Evolutionary conservation across 1,140 invertebrate genomes (phyloP).

Genomic region (Drosophila quadrilineata): DNA sequence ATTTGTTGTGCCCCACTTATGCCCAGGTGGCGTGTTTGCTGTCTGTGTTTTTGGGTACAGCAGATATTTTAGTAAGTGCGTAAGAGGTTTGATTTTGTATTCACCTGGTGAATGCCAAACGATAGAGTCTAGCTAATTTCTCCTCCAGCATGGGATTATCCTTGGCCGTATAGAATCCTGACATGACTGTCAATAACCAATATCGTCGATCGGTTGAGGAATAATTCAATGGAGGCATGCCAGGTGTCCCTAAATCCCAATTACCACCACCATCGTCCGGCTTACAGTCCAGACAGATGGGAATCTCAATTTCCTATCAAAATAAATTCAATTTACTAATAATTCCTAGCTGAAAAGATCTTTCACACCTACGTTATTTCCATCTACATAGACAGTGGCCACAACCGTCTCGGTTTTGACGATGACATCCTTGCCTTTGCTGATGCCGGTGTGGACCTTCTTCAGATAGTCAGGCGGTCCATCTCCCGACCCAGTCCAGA

Average conservation of each 20-base stretch:
- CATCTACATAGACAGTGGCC: slow-evolving; percentile 84
- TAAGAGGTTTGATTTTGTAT: no score
- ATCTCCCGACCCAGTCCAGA: slow-evolving; percentile 92
- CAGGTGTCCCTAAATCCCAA: slow-evolving; percentile 56
- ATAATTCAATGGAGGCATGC: slow-evolving; percentile 70
- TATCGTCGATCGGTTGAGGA: slow-evolving; percentile 84
- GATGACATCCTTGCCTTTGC: slow-evolving; percentile 76
- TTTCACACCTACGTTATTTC: slow-evolving; percentile 65
- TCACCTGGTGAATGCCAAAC: slow-evolving; percentile 85
- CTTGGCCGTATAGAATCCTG: slow-evolving; percentile 81
- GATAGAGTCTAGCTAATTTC: slow-evolving; percentile 85
- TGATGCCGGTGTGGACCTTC: slow-evolving; percentile 77
- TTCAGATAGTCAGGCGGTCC: slow-evolving; percentile 83
- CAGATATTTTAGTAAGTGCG: no score
- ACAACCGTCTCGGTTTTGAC: slow-evolving; percentile 83
- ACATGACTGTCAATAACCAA: slow-evolving; percentile 90
- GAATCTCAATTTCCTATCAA: slow-evolving; percentile 77
- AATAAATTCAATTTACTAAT: neutral
- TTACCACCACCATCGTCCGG: slow-evolving; percentile 65
- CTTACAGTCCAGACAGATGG: slow-evolving; percentile 74
- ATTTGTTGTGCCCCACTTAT: slow-evolving; percentile 82
- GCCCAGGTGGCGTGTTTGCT: slow-evolving; percentile 87
- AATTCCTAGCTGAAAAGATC: neutral
- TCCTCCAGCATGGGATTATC: slow-evolving; percentile 83
- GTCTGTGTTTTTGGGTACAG: no score